A percentile compares a stretch with the other conserved stretches of the same genome.
Conservation (phyloP, 2,888 invertebrate genomes). For the Sarcophaga variegata region DNA sequence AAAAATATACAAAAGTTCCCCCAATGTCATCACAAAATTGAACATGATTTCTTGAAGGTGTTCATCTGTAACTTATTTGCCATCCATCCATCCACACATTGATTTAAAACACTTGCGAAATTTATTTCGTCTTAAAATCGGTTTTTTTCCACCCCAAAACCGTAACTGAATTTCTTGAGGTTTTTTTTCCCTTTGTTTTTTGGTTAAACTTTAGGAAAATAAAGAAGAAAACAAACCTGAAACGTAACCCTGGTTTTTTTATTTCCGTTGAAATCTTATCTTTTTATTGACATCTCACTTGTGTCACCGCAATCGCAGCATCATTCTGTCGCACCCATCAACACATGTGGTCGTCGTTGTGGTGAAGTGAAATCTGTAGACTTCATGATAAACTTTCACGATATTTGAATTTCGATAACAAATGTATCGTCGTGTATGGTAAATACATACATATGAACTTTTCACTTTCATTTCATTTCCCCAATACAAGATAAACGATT, state of each 20-base stretch:
- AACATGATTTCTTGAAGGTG: constrained; percentile 10
- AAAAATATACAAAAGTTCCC: neutral
- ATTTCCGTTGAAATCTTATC: constrained; percentile 59
- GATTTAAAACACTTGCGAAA: constrained; percentile 1
- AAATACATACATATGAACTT: constrained; percentile 18
- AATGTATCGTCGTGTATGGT: neutral
- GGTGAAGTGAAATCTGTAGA: constrained; percentile 22
- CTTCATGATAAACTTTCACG: constrained; percentile 56
- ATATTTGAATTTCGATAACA: constrained; percentile 26
- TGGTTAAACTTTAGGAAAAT: constrained; percentile 10
- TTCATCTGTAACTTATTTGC: constrained; percentile 38
- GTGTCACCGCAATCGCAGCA: constrained; percentile 52
- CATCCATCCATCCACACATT: neutral
- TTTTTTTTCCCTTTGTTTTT: constrained; percentile 9
- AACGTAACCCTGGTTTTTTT: constrained; percentile 3
- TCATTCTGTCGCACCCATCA: constrained; percentile 21
- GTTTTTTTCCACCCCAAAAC: constrained; percentile 30
- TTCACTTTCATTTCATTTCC: constrained; percentile 9
- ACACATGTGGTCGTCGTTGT: constrained; percentile 48
- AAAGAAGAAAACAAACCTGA: neutral
- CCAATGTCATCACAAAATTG: neutral
- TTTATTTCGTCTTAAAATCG: constrained; percentile 16
- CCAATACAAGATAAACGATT: constrained; percentile 30
- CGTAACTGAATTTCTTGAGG: neutral
- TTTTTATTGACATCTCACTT: constrained; percentile 69